Conservation (phyloP, 2,113 vertebrate species). For the Semicossyphus pulcher region DNA sequence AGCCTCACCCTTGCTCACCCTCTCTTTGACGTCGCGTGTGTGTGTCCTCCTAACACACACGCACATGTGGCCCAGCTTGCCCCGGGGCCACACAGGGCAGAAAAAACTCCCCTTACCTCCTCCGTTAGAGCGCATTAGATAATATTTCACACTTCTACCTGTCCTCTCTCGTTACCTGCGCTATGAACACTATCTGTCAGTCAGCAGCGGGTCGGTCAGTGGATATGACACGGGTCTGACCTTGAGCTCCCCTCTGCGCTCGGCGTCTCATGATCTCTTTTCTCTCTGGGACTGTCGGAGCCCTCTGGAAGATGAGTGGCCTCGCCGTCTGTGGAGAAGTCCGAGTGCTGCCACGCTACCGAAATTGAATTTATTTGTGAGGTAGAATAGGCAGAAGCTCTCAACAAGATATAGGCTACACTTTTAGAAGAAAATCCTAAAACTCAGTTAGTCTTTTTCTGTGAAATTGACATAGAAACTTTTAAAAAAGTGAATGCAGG, state of each 20-base stretch:
- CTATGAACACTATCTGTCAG: conserved; percentile 58
- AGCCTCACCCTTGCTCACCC: not conserved
- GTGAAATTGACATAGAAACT: too few species aligned
- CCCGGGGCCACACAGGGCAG: not conserved
- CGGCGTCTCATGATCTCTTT: conserved; percentile 22
- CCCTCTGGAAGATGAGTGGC: too few species aligned
- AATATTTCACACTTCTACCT: conserved; percentile 75
- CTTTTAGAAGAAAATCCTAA: too few species aligned
- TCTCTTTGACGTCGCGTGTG: conserved; percentile 5
- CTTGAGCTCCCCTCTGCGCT: conserved; percentile 40
- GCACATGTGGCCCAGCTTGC: too few species aligned
- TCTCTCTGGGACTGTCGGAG: not conserved
- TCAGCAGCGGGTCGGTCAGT: conserved; percentile 39
- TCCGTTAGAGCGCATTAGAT: conserved; percentile 57
- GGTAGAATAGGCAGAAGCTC: not conserved
- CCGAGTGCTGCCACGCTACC: not conserved
- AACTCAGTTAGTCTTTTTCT: too few species aligned
- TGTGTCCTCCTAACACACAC: not conserved
- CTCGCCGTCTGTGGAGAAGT: not conserved
- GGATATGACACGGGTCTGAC: conserved; percentile 57
- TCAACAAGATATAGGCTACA: too few species aligned
- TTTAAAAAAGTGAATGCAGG: too few species aligned
- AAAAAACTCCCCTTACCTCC: not conserved
- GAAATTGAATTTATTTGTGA: not conserved
- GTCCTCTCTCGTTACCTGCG: conserved; percentile 69